Base-by-base conservation (phyloP, 2,888 invertebrate species). In the Auanema freiburgensis region DNA sequence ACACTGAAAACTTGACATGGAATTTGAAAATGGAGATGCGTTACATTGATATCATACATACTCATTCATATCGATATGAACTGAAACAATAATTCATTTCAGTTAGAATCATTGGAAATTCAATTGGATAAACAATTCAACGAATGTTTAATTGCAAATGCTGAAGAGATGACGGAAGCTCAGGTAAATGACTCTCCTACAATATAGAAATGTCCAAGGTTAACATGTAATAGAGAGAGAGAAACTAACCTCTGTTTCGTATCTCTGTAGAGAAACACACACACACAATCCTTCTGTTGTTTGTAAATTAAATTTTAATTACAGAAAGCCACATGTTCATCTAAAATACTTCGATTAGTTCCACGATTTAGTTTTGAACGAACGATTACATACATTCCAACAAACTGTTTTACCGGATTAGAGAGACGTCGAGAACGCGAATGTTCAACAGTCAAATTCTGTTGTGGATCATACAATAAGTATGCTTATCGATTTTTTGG, bases 381-480 rank as follows among this genome's bases (percentile, higher is more conserved):
- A 24, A 69, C 72, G 1, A 74, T 78, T 40, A 66, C 73, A 8
- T 72, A 75, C 63, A 71, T 76, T 46, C 78, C 78, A 11, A 72
- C 67, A 11, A 71, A 74, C 57, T 78, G 78, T 55, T 78, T 78
- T 65, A 69, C 74, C 18, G 78, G 78, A 53, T 59, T 72, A 33
- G 67, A 76, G 18, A 55, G 67, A 40, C 59, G 78, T 41, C 54
- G 71, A 11, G 72, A 71, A 33, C 58, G 74, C 51, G 72, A 76
- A 59, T 78, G 78, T 54, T 72, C 74, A 12, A 46, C 54, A 14
- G 58, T 76, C 52, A 52, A 57, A 40, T 65, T 66, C n/a, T 78
- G 78, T 59, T 78, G 78, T 66, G 63, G 66, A 18, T 59, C 69
- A 23, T 57, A 70, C 6, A 62, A 66, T 33, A 67, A 67, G 66